Base-by-base conservation (phyloP, 1,140 invertebrate species). In the Varroa destructor region DNA sequence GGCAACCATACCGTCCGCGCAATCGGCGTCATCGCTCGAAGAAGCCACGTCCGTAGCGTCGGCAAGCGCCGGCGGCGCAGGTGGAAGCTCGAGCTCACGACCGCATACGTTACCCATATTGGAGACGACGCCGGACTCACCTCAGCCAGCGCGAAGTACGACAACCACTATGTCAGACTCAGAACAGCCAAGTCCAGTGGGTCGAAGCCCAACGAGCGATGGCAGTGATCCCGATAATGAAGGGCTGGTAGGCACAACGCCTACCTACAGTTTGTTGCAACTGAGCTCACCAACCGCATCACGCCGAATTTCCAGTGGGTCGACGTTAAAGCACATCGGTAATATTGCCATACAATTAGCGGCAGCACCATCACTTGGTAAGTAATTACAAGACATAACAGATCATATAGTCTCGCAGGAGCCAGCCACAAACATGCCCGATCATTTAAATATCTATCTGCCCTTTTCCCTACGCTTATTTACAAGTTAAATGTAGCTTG, bases 281-380 rank as follows among this genome's bases (percentile, higher is more conserved):
- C 61, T 73, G 46, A 73, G 61, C 73, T 77, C 76, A 58, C 77
- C 77, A 6, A 75, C 75, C 71, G 76, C 76, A 71, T 75, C 76
- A 6, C 72, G 77, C 55, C 72, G 77, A 36, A 77, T 77, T n/a
- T 77, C 76, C 55, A 77, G 77, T 74, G 77, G 77, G 1, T 77
- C 76, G 14, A 75, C 75, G 8, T 73, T 77, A 58, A 77, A 76
- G 51, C 71, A 74, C 56, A 51, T 71, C 10, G 71, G 73, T 61
- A 55, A 72, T 58, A 56, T 71, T 67, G 73, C 57, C 43, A 36
- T 74, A 25, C 72, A 71, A 42, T 56, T 71, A 56, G 67, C 61
- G 12, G 61, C 46, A 2, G 46, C 61, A 14, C 61, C 61, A 4
- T 67, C 61, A 37, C 40, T 67, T 46, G 61, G 61, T 67, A 46